These are phyloP conservation scores for Nylanderia fulva DNA, from an alignment of 1,140 invertebrate genomes.

Conservation along the genomic window DNA sequence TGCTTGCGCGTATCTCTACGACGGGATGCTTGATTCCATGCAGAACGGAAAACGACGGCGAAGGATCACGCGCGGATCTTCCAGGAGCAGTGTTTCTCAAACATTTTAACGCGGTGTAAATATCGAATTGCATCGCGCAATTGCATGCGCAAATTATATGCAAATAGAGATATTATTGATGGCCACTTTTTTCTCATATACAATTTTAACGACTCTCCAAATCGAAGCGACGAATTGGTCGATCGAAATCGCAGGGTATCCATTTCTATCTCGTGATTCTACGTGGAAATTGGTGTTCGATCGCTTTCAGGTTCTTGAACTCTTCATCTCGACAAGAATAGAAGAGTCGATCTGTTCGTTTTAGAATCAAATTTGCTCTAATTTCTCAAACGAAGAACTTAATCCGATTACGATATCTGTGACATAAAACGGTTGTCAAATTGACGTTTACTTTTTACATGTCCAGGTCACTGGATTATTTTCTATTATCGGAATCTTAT, in stretches of 20 bases:
- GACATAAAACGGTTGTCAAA: slow-evolving; percentile 29
- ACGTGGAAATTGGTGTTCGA: slow-evolving; percentile 7
- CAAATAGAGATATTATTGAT: background rate
- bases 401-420: slow-evolving; percentile 30
- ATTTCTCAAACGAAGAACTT: slow-evolving; percentile 60
- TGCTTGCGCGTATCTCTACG: slow-evolving; percentile 37
- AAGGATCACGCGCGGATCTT: slow-evolving; percentile 49
- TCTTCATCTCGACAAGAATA: slow-evolving; percentile 69
- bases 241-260: slow-evolving; percentile 28
- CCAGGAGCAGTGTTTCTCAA: slow-evolving; percentile 38
- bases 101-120: background rate
- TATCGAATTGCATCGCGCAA: slow-evolving; percentile 14
- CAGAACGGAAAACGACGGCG: slow-evolving; percentile 32
- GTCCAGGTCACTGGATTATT: slow-evolving; percentile 12
- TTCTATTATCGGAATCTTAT: background rate
- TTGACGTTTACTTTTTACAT: slow-evolving; percentile 40
- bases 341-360: slow-evolving; percentile 40
- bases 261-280: slow-evolving; percentile 40
- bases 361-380: slow-evolving; percentile 63
- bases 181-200: background rate
- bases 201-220: slow-evolving; percentile 25
- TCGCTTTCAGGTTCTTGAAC: slow-evolving; percentile 63
- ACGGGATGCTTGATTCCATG: slow-evolving; percentile 36
- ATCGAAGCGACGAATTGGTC: background rate
- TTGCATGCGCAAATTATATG: background rate